Conservation (phyloP, 2,888 invertebrate species). For the Stratiomys singularior region DNA sequence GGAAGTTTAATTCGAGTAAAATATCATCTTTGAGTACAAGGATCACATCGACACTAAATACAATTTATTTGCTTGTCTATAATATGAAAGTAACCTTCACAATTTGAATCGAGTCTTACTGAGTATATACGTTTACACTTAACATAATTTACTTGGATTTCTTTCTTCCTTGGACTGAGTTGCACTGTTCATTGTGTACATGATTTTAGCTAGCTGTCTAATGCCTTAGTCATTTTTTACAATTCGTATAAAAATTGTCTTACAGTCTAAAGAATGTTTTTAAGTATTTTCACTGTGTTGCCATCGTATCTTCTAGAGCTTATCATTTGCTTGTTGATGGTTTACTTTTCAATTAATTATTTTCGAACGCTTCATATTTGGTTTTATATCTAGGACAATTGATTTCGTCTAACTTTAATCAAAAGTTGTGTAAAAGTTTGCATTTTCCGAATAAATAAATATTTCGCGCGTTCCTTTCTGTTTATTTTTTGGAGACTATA, state of each 20-base stretch:
- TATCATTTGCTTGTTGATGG: too few relatives aligned
- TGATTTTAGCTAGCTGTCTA: background rate
- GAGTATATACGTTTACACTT: background rate
- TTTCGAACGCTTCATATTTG: too few relatives aligned
- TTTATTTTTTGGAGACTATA: too few relatives aligned
- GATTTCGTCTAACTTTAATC: too few relatives aligned
- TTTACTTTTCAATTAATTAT: too few relatives aligned
- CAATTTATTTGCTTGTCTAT: background rate
- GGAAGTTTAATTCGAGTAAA: background rate
- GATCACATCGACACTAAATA: constrained; percentile 5
- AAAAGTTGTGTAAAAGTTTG: too few relatives aligned
- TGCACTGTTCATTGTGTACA: background rate
- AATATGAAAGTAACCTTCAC: background rate
- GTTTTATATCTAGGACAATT: too few relatives aligned
- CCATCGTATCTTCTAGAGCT: too few relatives aligned
- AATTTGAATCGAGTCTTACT: background rate
- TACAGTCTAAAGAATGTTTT: constrained; percentile 22
- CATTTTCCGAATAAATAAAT: too few relatives aligned
- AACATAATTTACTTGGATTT: background rate
- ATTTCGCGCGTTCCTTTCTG: too few relatives aligned
- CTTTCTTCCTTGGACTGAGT: background rate
- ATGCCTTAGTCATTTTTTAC: background rate
- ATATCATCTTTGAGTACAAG: background rate
- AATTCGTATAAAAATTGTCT: constrained; percentile 43
- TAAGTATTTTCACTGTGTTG: background rate